Conservation (phyloP, 2,113 vertebrate species). For the Isurus oxyrinchus region DNA sequence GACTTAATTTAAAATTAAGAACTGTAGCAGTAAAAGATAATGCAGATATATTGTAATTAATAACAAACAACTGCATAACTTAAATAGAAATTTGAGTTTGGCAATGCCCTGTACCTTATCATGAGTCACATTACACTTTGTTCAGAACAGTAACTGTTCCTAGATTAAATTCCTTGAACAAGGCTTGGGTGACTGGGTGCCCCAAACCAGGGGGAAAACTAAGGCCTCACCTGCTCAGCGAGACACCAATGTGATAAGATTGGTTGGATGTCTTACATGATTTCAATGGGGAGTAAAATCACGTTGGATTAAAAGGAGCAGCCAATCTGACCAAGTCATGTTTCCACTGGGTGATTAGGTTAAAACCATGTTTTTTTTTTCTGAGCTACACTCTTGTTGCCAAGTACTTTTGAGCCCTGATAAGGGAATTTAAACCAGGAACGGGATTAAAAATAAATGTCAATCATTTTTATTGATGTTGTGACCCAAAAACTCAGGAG, state of each 20-base stretch:
- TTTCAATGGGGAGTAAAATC: background rate
- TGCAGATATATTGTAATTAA: background rate
- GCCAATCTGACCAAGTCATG: background rate
- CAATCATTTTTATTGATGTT: conserved; percentile 1
- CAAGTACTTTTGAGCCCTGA: background rate
- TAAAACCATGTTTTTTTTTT: background rate
- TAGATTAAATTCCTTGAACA: background rate
- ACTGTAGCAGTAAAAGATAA: background rate
- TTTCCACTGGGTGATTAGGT: background rate
- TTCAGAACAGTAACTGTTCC: background rate
- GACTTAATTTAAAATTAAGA: background rate
- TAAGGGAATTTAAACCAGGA: background rate
- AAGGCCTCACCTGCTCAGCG: too few relatives aligned
- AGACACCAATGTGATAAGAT: background rate
- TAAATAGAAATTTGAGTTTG: background rate
- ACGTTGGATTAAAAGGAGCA: background rate
- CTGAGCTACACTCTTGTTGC: background rate
- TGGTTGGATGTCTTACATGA: too few relatives aligned
- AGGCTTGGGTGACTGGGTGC: background rate
- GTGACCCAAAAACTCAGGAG: background rate
- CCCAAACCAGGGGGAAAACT: too few relatives aligned
- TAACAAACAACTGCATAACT: background rate
- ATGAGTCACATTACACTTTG: background rate
- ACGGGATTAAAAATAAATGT: background rate
- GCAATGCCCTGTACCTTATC: background rate